Base-by-base conservation (phyloP, 2,888 invertebrate genomes). In the Scelioninae gen. 1 region DNA sequence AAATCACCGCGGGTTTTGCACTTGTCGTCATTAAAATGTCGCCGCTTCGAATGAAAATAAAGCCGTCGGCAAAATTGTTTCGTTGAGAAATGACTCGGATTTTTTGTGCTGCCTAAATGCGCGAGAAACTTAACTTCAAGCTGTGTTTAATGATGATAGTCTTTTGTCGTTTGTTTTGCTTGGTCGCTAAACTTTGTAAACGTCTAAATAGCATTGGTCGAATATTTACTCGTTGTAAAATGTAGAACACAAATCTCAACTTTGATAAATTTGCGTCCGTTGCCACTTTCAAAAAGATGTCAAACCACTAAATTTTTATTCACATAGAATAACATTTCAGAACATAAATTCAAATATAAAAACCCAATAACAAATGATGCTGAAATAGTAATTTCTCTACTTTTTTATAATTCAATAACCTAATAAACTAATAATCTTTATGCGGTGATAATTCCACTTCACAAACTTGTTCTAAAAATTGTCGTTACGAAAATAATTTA, bases 11-110 rank as follows among this genome's bases (percentile, higher is more conserved):
- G 68, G 68, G 71, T 77, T 75, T 76, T 72, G 71, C 66, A 71
- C 78, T 81, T 78, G 68, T 71, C 80, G 72, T 80, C 68, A 71
- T 76, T 80, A 84, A 85, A 82, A 82, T 76, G 68, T 75, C 65
- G 55, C 65, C 76, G 81, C 71, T 62, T 65, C 56, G 56, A 65
- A 81, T 84, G 80, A 81, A 75, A 69, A 81, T 69, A 63, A 68
- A 66, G 65, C 74, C 45, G n/a, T 55, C 40, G 55, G 68, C 60
- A 45, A 68, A 80, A 80, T 80, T 74, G 68, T 74, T 68, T 74
- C 55, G 74, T 11, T 55, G 66, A 66, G 56, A 66, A 72, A 56
- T 71, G 79, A 78, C 63, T 53, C 40, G 7, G 40, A 69, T 63
- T 69, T 63, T 45, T 78, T 76, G 56, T 38, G 45, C 11, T 43